phyloP scores from a whole-genome alignment of 2,113 vertebrate genomes.

The Clarias macrocephalus region DNA sequence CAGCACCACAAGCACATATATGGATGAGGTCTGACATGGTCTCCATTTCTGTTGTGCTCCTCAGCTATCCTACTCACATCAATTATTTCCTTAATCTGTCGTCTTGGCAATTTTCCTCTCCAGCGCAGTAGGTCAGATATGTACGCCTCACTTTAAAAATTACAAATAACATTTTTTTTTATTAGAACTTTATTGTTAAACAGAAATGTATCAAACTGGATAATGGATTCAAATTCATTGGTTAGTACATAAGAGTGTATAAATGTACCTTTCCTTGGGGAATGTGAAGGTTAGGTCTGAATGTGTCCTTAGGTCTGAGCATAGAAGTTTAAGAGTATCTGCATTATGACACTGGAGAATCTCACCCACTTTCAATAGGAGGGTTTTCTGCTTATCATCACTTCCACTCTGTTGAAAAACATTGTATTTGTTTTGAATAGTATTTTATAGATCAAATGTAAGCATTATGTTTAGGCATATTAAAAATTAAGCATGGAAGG shows the following conservation, averaged over 20 bases:
- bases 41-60: not conserved
- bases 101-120: slow-evolving; percentile 46
- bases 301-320: not conserved
- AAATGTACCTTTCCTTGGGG: slow-evolving; percentile 49
- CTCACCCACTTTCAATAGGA: slow-evolving; percentile 51
- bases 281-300: not conserved
- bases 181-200: not conserved
- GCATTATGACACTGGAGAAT: slow-evolving; percentile 27
- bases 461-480: not conserved
- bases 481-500: not conserved
- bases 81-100: slow-evolving; percentile 50
- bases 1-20: not conserved
- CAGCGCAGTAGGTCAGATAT: slow-evolving; percentile 56
- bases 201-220: not conserved
- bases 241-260: not conserved
- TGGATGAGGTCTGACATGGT: not conserved
- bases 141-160: slow-evolving; percentile 48
- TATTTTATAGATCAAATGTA: not conserved
- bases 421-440: not conserved
- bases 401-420: slow-evolving; percentile 52
- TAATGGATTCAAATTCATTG: not conserved
- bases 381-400: slow-evolving; percentile 14
- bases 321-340: slow-evolving; percentile 34
- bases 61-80: not conserved
- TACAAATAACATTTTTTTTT: not conserved